phyloP scores from a whole-genome alignment of 2,888 invertebrate species.

The Sialis fuliginosa region DNA sequence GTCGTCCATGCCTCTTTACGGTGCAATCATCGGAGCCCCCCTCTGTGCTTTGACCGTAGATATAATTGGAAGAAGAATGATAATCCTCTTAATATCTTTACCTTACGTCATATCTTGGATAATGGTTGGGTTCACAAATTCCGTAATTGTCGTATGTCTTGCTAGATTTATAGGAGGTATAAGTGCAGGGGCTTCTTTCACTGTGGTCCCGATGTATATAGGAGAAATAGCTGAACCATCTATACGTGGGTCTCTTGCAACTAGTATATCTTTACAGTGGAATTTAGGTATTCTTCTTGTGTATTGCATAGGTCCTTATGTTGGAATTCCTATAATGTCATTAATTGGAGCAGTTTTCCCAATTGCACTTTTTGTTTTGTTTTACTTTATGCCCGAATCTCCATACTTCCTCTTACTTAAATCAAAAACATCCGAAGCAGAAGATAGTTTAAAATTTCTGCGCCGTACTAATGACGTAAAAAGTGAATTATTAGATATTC shows the following conservation, averaged over 20 bases:
- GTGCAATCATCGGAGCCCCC: background rate
- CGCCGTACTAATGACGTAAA: conserved; percentile 21
- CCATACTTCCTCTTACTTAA: conserved; percentile 24
- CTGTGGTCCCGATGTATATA: conserved; percentile 28
- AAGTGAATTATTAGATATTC: conserved; percentile 19
- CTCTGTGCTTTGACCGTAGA: conserved; percentile 3
- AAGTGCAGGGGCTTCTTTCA: conserved; percentile 1
- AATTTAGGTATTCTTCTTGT: conserved; percentile 20
- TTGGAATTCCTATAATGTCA: conserved; percentile 25
- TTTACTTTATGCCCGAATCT: conserved; percentile 30
- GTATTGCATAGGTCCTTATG: conserved; percentile 19
- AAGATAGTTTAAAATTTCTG: conserved; percentile 23
- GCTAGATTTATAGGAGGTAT: conserved; percentile 4
- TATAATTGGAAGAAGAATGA: conserved; percentile 3
- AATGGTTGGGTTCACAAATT: background rate
- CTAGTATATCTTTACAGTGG: conserved; percentile 24
- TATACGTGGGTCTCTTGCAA: conserved; percentile 29
- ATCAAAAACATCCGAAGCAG: conserved; percentile 22
- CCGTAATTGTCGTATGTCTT: background rate
- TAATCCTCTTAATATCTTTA: conserved; percentile 1
- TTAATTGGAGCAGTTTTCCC: conserved; percentile 22
- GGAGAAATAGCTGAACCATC: conserved; percentile 31
- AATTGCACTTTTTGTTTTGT: conserved; percentile 20
- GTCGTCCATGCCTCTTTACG: background rate
- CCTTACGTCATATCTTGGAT: conserved; percentile 3